Conservation (phyloP, 1,140 invertebrate genomes). For the Pentalonia nigronervosa region DNA sequence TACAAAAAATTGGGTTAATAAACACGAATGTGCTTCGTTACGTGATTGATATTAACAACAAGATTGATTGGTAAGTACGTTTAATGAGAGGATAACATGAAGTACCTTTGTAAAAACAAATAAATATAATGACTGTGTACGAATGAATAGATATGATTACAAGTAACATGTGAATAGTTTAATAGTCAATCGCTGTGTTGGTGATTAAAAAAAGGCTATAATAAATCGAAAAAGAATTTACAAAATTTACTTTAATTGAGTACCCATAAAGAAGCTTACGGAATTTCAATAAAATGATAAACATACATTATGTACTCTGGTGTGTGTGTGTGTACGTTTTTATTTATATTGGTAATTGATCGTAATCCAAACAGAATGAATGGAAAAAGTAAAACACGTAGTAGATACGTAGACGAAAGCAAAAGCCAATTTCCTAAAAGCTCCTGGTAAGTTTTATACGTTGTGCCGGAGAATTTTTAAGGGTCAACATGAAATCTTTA, state of each 20-base stretch:
- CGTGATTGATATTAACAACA: background rate
- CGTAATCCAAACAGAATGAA: background rate
- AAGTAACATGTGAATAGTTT: background rate
- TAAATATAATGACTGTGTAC: background rate
- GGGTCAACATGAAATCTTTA: background rate
- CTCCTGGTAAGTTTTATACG: background rate
- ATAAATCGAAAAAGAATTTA: background rate
- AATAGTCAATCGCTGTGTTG: background rate
- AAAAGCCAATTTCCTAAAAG: conserved; percentile 32
- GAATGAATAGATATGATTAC: background rate
- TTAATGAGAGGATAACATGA: background rate
- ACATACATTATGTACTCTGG: background rate
- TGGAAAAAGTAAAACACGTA: background rate
- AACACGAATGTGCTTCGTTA: background rate
- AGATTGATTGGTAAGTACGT: no score
- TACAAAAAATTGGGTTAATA: background rate
- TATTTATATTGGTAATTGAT: background rate
- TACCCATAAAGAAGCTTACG: background rate
- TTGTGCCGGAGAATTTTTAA: background rate
- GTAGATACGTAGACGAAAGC: background rate
- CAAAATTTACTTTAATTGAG: background rate
- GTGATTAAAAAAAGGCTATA: background rate
- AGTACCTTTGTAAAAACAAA: background rate
- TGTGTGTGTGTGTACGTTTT: background rate
- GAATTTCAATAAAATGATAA: background rate